Evolutionary conservation across 2,888 invertebrate species (phyloP), one percentile per base, ranked within the genome.

Genomic region (Patella pellucida): DNA sequence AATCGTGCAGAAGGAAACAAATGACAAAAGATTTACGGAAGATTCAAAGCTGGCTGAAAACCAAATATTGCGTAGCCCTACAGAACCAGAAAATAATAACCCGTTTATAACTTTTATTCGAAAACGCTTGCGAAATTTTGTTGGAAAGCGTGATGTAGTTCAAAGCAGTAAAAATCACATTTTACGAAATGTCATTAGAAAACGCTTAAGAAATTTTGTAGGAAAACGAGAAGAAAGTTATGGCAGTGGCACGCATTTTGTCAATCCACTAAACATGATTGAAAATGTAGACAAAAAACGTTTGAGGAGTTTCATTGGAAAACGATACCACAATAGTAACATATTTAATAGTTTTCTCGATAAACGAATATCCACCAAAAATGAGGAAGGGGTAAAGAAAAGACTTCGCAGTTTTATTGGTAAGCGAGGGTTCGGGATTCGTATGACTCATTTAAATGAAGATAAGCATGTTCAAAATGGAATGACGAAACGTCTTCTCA

Each of bases 201-300:
- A 77, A 68, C 56, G 78, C 16, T 16, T 71, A 16, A 50, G 78
- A 11, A 73, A 78, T 2, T 78, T 78, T 14, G 73, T 78, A n/a
- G 78, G 78, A 2, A 78, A 78, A 67, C 68, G 78, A 3, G 19
- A 62, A 62, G 54, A 71, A 54, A n/a, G 1, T 4, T 51, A 62
- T 2, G 51, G 23, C 23, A 41, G 41, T 0, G 41, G 9, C 1
- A 7, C 0, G 9, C n/a, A 62, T 12, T 62, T 23, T 14, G 12
- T 14, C 62, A 23, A 62, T 62, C 19, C 19, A 15, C 16, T 19
- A 19, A 19, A 62, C 19, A 23, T 15, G 62, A 23, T 23, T 19
- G 62, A 52, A 1, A n/a, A 15, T 7, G 41, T 3, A 3, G 56
- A 56, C 1, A 19, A 73, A 23, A 75, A 75, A 71, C 23, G 73